Conservation (phyloP, 2,113 vertebrate genomes). For the Notechis scutatus region DNA sequence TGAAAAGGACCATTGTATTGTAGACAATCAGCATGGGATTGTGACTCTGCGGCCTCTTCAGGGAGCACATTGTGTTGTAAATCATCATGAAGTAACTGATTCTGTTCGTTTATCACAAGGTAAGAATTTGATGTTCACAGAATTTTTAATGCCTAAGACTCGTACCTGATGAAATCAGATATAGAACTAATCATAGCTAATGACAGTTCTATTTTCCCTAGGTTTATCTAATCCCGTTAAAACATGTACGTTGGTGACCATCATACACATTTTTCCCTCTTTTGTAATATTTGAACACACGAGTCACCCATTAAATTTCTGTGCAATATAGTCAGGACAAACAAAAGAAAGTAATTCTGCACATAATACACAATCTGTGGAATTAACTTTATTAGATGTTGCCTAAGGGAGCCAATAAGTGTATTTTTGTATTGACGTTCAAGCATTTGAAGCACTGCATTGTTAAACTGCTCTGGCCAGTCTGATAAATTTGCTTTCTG, state of each 20-base stretch:
- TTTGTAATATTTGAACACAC: not conserved
- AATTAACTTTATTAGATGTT: not conserved
- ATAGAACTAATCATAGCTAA: not conserved
- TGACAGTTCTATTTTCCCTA: not conserved
- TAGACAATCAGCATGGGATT: conserved; percentile 81
- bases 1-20: conserved; percentile 78
- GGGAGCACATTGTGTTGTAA: conserved; percentile 80
- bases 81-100: conserved; percentile 79
- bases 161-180: not conserved
- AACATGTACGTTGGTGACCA: not conserved
- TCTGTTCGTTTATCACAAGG: conserved; percentile 90
- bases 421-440: not conserved
- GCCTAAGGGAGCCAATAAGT: not conserved
- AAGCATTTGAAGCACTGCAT: not conserved
- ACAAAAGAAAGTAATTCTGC: not conserved
- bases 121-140: conserved; percentile 44
- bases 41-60: conserved; percentile 79
- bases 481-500: not conserved
- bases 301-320: not conserved
- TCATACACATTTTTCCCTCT: not conserved
- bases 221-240: not conserved
- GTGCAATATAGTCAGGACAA: not conserved
- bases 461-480: not conserved
- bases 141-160: not conserved
- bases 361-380: not conserved